Conservation (phyloP, 2,113 vertebrate species). For the Stegastes partitus region DNA sequence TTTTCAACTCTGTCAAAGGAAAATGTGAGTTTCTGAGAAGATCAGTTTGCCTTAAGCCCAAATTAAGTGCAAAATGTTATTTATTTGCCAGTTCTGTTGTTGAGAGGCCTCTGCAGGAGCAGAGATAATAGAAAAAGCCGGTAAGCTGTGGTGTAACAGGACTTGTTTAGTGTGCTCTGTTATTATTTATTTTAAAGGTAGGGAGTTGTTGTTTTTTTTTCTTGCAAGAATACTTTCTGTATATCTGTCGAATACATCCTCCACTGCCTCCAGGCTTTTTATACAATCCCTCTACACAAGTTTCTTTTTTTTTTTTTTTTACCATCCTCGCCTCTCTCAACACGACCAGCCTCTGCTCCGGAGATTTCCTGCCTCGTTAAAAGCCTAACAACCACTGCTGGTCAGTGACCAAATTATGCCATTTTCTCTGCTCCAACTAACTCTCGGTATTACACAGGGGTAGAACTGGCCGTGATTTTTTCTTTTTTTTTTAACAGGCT, state of each 20-base stretch:
- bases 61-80: constrained; percentile 1
- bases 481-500: constrained; percentile 21
- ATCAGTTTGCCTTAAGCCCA: not conserved
- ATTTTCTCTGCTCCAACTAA: constrained; percentile 41
- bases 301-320: not conserved
- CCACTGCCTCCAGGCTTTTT: constrained; percentile 26
- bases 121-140: constrained; percentile 14
- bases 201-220: not conserved
- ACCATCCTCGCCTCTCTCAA: constrained; percentile 18
- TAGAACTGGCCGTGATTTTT: not conserved
- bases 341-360: constrained; percentile 15
- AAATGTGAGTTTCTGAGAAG: constrained; percentile 7
- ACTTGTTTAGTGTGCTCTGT: not conserved
- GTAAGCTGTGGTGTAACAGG: not conserved
- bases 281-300: constrained; percentile 21
- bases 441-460: constrained; percentile 19
- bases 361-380: constrained; percentile 38
- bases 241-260: constrained; percentile 5
- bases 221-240: not conserved
- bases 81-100: not conserved
- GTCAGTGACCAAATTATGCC: constrained; percentile 47
- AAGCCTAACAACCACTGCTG: constrained; percentile 41
- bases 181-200: constrained; percentile 26
- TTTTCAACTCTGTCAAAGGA: not conserved
- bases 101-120: not conserved